A percentile compares a stretch with the other conserved stretches of the same genome.
Conservation (phyloP, 2,888 invertebrate genomes). For the Pachydiplax longipennis region DNA sequence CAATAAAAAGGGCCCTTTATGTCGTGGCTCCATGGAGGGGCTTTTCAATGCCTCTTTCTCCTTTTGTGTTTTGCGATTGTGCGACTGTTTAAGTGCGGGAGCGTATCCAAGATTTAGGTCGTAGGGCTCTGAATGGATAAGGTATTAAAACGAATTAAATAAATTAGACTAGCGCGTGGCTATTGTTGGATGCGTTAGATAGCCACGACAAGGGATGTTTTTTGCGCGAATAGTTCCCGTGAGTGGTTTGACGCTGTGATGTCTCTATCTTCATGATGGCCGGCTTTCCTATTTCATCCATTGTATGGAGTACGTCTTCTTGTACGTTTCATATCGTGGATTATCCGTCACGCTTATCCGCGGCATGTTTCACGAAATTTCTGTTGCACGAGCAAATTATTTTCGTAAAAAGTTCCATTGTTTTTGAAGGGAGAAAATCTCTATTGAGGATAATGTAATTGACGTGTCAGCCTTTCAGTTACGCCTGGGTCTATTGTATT, state of each 20-base stretch:
- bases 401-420: no score
- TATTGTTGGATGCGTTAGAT: neutral
- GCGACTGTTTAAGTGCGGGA: neutral
- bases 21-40: neutral
- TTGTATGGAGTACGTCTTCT: no score
- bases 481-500: no score
- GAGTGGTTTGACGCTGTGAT: neutral
- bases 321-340: no score
- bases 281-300: neutral
- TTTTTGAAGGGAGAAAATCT: no score
- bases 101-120: neutral
- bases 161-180: neutral
- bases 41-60: neutral
- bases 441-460: no score
- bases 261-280: neutral
- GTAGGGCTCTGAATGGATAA: neutral
- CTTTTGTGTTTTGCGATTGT: neutral
- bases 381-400: no score
- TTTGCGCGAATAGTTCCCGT: neutral
- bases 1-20: neutral
- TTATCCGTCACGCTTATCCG: no score
- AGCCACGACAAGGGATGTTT: neutral
- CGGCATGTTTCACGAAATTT: no score
- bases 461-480: no score
- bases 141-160: neutral